phyloP scores from a whole-genome alignment of 37 sponge, comb jelly and placozoan genomes.

The Beroe forskalii region DNA sequence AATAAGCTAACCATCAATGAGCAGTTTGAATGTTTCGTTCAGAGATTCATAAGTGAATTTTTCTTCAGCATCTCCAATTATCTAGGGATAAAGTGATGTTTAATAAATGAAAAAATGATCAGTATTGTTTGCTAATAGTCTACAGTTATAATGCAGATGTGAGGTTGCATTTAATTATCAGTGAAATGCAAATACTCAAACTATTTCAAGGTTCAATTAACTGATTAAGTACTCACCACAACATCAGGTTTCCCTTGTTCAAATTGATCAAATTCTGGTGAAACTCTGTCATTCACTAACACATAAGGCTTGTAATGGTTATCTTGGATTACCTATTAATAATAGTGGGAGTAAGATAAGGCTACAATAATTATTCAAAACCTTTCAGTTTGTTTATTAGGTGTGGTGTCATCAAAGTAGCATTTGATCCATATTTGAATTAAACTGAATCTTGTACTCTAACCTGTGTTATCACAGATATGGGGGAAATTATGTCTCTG shows the following conservation, averaged over 20 bases:
- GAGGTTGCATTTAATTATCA: too few species aligned
- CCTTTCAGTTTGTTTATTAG: too few species aligned
- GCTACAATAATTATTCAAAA: background rate
- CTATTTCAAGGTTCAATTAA: too few species aligned
- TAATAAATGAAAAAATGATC: too few species aligned
- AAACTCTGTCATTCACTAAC: constrained; percentile 26
- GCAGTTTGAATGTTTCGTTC: constrained; percentile 33
- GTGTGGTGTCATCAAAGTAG: background rate
- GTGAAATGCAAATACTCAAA: too few species aligned
- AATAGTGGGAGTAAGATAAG: background rate
- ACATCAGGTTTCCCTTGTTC: background rate
- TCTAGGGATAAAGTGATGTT: too few species aligned
- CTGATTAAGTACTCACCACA: constrained; percentile 36
- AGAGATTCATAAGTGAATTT: constrained; percentile 22
- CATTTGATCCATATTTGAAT: background rate
- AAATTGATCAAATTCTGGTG: constrained; percentile 17
- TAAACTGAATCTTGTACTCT: background rate
- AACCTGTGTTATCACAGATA: constrained; percentile 44
- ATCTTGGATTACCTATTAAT: constrained; percentile 27
- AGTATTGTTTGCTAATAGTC: background rate
- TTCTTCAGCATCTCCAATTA: constrained; percentile 47
- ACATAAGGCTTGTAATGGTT: constrained; percentile 4
- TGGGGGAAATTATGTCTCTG: constrained; percentile 3
- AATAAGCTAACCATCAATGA: background rate
- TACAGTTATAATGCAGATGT: too few species aligned